Base-by-base conservation (phyloP, 2,888 invertebrate genomes). In the Dermolepida albohirtum region DNA sequence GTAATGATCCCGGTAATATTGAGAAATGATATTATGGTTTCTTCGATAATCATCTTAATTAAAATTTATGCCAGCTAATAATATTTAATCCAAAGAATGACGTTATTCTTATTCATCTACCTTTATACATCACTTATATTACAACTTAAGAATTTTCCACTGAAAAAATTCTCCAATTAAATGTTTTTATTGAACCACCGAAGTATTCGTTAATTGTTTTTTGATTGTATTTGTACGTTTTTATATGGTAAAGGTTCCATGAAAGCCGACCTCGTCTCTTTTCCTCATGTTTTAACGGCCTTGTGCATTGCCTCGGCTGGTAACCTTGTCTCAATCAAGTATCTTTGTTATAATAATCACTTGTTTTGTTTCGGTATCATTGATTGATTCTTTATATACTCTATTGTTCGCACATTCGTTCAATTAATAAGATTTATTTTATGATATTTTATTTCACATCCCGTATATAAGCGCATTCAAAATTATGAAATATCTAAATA, bases 221-320 rank as follows among this genome's bases (percentile, higher is more conserved):
- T 52, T 34, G 51, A 52, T 52, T 8, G 34, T 27, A 51, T 6
- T 29, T 52, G 29, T 27, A 14, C 29, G 43, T 22, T 57, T 57
- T 57, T 57, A 41, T 41, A 22, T 8, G 27, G 8, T 44, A 44
- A 57, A 57, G 57, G 22, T 27, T 43, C 12, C 27, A 14, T 16
- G 29, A n/a, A n/a, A 5, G 43, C 43, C 14, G 43, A 44, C 57
- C 57, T 57, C 57, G 55, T 12, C 12, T 12, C 22, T 57, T 57
- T 43, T 57, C 34, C 43, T 39, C 40, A n/a, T 57, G 41, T 27
- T 57, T n/a, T n/a, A n/a, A 11, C 43, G 44, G 22, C 57, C 44
- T 57, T 57, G 44, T 22, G n/a, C n/a, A 22, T 57, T 57, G 22
- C 57, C 57, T 57, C 57, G 43, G 27, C 43, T 57, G 12, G 27